Conservation (phyloP, 2,888 invertebrate genomes). For the Cantharis rufa region DNA sequence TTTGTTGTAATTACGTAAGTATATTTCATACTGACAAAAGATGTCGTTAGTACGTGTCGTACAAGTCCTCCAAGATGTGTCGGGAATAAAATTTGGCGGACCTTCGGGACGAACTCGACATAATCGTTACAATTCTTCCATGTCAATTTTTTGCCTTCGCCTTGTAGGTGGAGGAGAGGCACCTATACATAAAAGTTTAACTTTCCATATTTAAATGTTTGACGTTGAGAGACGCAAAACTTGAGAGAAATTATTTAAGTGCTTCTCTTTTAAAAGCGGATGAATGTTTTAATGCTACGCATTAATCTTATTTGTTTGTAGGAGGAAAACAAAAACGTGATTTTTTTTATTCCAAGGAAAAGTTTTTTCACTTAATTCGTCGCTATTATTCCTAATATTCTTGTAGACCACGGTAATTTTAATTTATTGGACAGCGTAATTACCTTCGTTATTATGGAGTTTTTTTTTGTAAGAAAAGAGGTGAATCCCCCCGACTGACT, state of each 20-base stretch:
- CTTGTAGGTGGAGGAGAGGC: background rate
- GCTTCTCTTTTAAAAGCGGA: background rate
- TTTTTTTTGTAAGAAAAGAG: background rate
- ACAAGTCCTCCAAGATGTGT: background rate
- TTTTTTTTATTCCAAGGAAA: background rate
- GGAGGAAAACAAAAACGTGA: background rate
- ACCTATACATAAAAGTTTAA: background rate
- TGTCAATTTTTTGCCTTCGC: background rate
- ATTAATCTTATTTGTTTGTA: background rate
- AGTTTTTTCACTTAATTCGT: background rate
- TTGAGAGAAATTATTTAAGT: background rate
- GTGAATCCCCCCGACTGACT: background rate
- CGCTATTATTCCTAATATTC: background rate
- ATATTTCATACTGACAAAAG: background rate
- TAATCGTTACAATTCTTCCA: background rate
- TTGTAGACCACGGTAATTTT: background rate
- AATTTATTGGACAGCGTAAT: background rate
- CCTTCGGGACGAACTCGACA: background rate
- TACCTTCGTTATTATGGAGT: background rate
- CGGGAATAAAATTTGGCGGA: background rate
- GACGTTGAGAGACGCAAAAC: background rate
- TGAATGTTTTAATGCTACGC: background rate
- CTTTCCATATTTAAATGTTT: background rate
- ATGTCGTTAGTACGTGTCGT: background rate
- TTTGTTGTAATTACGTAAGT: background rate